Conservation (phyloP, 2,888 invertebrate species). For the Torymus texanus region DNA sequence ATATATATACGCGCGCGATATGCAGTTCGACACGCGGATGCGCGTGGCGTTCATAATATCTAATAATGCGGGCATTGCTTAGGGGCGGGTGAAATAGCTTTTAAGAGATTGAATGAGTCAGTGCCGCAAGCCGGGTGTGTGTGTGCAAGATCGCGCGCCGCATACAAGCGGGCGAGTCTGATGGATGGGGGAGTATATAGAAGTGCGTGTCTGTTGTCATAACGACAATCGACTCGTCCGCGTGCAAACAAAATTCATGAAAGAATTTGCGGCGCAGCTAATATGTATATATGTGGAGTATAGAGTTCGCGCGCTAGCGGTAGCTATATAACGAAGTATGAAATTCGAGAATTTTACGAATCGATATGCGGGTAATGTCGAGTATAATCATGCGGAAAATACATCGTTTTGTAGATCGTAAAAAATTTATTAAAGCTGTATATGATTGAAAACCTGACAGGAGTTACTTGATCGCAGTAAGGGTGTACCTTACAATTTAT, state of each 20-base stretch:
- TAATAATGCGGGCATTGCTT: neutral
- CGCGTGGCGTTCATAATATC: neutral
- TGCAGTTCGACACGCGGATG: neutral
- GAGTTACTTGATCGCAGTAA: no score
- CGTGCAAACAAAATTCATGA: conserved; percentile 42
- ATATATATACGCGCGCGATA: neutral
- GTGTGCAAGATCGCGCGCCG: neutral
- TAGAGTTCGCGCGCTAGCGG: no score
- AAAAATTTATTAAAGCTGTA: no score
- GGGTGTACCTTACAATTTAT: no score
- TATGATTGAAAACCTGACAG: no score
- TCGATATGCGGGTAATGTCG: no score
- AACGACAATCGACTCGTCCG: conserved; percentile 50
- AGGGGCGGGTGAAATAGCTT: neutral
- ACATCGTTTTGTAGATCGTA: no score
- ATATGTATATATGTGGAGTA: neutral
- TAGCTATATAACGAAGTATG: no score
- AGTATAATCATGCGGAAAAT: no score
- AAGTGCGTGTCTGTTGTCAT: conserved; percentile 48
- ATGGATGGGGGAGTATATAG: neutral
- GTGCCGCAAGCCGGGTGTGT: neutral
- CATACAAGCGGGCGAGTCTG: neutral
- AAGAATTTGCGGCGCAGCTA: conserved; percentile 7
- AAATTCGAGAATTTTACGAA: no score
- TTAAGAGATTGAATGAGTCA: conserved; percentile 27